These are phyloP conservation scores for Caenorhabditis tropicalis DNA, from an alignment of 1,140 invertebrate genomes.

Conservation along the genomic window DNA sequence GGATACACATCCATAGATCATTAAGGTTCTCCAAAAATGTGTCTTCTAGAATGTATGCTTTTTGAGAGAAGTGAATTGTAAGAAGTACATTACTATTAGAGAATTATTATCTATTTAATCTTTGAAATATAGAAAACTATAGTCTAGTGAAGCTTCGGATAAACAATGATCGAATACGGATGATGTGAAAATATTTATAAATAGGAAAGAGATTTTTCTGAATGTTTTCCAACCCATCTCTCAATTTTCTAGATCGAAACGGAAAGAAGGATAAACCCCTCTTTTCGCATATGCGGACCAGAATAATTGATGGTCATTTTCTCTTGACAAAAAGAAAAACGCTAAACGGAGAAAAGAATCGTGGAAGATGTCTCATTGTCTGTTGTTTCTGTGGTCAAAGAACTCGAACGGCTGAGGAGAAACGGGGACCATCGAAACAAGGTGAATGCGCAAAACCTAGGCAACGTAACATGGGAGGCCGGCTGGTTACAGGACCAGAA, in stretches of 20 bases:
- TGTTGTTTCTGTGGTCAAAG: not conserved
- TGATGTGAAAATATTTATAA: too few relatives aligned
- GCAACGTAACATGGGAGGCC: not conserved
- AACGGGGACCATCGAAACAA: conserved; percentile 15
- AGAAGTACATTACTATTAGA: too few relatives aligned
- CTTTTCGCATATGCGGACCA: not conserved
- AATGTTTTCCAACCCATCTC: too few relatives aligned
- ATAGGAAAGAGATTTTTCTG: too few relatives aligned
- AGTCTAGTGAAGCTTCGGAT: too few relatives aligned
- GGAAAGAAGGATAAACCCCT: not conserved
- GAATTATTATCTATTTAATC: too few relatives aligned
- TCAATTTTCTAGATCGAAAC: too few relatives aligned
- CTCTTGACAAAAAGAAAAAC: not conserved
- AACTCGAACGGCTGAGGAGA: not conserved
- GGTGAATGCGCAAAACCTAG: not conserved
- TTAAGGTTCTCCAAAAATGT: not conserved
- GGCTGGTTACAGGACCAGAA: not conserved
- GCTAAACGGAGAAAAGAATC: not conserved
- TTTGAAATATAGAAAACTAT: too few relatives aligned
- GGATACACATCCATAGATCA: not conserved
- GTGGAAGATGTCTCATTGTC: not conserved
- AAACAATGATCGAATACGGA: too few relatives aligned
- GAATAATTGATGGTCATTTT: not conserved
- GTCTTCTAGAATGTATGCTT: not conserved
- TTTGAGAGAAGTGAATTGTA: too few relatives aligned